Evolutionary conservation across 2,797 vertebrate species (phyloP), one percentile per base, ranked within the genome.

Genomic region (Passerculus sandwichensis): DNA sequence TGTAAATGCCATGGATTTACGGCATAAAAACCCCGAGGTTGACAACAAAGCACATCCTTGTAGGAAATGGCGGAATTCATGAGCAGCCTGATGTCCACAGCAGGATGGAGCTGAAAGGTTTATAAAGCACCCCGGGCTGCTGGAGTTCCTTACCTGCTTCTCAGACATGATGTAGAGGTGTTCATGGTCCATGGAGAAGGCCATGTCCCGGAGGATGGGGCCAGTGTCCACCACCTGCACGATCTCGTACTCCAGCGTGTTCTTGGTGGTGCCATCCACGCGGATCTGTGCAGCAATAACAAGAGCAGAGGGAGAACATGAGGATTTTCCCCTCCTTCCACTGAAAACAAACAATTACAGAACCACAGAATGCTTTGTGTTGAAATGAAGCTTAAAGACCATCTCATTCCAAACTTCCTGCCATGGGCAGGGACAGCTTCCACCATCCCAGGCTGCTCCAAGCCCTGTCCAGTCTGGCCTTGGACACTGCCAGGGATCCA

Each of bases 111-210:
- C 1, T 42, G 23, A 50, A 86, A 56, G 32, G 18, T 60, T 88
- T 60, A 30, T 9, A 15, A 19, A 89, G 48, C 23, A 62, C 12
- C 9, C 2, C 0, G 1, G 29, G 11, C 6, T 57, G 44, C 13
- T 2, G 6, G 6, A 4, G 26, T 3, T 75, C 87, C 98, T 98
- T 94, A 99, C 99, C 99, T 99, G 99, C 91, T 97, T 99, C 94
- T 99, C 99, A 13, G 99, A 99, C 99, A 99, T 99, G 97, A 99
- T 98, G 85, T 99, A 99, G 92, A 99, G 98, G 86, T 99, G 98
- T 36, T 99, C 98, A 2, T 99, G 98, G 93, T 99, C 99, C 57
- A 98, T 96, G 6, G 99, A 99, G 97, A 99, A 99, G 77, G 98
- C 99, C 99, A 99, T 99, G 93, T 99, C 99, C 89, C 99, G 96